phyloP scores from a whole-genome alignment of 2,797 vertebrate genomes.

The Myiothlypis chrysogaster region DNA sequence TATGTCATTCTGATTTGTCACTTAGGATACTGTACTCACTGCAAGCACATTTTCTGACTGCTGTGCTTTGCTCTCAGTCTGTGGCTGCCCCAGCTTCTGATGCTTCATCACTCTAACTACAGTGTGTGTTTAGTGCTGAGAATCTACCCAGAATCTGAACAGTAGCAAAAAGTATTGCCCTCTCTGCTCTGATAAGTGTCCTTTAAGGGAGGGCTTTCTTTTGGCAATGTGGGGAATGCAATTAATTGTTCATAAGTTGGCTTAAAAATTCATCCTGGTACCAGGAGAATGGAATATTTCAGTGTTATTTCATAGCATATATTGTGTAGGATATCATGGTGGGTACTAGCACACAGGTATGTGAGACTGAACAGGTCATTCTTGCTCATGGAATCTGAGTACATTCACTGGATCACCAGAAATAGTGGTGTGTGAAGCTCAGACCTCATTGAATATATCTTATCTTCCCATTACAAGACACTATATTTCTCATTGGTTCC shows the following conservation, averaged over 20 bases:
- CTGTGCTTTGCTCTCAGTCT: not conserved
- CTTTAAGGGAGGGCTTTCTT: not conserved
- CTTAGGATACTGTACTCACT: not conserved
- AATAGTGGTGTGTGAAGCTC: not conserved
- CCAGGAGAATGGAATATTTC: not conserved
- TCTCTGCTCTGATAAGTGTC: not conserved
- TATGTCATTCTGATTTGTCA: not conserved
- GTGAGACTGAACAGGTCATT: not conserved
- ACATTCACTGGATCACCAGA: not conserved
- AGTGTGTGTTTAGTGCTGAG: not conserved
- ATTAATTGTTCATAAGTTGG: slow-evolving; percentile 14
- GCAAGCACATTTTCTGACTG: not conserved
- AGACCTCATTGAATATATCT: not conserved
- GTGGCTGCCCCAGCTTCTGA: not conserved
- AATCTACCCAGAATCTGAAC: not conserved
- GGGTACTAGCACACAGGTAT: not conserved
- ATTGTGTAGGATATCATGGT: not conserved
- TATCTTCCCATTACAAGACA: not conserved
- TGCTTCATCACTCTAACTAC: not conserved
- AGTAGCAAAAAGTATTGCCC: not conserved
- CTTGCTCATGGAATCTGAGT: not conserved
- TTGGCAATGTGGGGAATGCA: not conserved
- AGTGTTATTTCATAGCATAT: not conserved
- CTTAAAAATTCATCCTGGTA: not conserved
- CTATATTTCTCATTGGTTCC: not conserved